Evolutionary conservation across 2,888 invertebrate species (phyloP).

Genomic region (Galerucella calmariensis): DNA sequence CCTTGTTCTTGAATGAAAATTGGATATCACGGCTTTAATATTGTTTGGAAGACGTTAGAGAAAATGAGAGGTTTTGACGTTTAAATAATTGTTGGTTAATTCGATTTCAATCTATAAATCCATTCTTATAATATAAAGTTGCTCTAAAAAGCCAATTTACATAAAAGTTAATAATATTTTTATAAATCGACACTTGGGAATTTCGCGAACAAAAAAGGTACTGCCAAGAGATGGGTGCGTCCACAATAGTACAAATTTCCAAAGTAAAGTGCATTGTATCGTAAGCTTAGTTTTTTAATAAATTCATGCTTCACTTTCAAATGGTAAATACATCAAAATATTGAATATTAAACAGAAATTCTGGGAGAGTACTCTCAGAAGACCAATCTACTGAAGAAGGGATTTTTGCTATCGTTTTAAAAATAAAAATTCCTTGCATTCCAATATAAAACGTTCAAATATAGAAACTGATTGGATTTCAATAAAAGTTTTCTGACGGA

Average conservation of each 20-base stretch:
- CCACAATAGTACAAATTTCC: too few relatives aligned
- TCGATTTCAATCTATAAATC: neutral
- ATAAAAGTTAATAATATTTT: too few relatives aligned
- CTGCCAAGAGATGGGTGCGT: too few relatives aligned
- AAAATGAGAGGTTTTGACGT: neutral
- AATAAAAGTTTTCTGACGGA: neutral
- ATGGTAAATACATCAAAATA: neutral
- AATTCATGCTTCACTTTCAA: too few relatives aligned
- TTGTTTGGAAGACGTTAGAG: neutral
- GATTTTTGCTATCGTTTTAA: neutral
- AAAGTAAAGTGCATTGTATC: too few relatives aligned
- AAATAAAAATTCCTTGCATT: neutral
- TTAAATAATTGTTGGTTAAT: neutral
- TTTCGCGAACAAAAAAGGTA: too few relatives aligned
- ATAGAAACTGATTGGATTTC: neutral
- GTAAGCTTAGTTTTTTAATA: too few relatives aligned
- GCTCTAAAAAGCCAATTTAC: too few relatives aligned
- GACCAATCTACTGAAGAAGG: too few relatives aligned
- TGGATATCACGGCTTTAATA: slow-evolving; percentile 22
- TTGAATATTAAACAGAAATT: neutral
- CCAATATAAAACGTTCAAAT: neutral
- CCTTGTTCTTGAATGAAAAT: slow-evolving; percentile 19
- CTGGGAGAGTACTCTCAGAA: neutral
- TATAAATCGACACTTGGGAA: too few relatives aligned
- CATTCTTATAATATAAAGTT: too few relatives aligned